Percentiles rank a stretch among this genome's conserved stretches.
Conservation (phyloP, 1,140 invertebrate species). For the Varroa destructor region DNA sequence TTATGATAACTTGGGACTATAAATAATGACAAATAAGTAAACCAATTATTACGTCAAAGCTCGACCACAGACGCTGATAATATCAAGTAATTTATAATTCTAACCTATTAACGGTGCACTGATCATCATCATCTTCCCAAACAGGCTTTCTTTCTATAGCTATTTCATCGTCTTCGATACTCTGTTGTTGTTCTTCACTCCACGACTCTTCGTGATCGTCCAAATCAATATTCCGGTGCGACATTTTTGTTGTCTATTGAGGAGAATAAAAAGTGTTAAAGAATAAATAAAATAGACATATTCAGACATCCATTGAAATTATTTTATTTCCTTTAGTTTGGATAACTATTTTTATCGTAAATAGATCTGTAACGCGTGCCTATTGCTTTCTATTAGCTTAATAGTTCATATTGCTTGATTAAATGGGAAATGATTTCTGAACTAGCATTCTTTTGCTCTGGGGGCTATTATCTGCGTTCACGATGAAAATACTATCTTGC, state of each 20-base stretch:
- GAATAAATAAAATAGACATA: too few species aligned
- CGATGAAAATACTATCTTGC: background rate
- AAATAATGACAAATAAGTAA: too few species aligned
- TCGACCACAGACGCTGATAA: too few species aligned
- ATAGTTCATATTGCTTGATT: too few species aligned
- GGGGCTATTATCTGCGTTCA: background rate
- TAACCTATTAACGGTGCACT: background rate
- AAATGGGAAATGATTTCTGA: background rate
- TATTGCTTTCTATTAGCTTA: too few species aligned
- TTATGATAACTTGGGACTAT: too few species aligned
- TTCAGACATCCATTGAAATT: too few species aligned
- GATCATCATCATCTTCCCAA: constrained; percentile 25
- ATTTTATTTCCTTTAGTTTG: too few species aligned
- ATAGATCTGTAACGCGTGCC: too few species aligned
- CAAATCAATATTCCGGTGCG: background rate
- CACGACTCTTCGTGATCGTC: background rate
- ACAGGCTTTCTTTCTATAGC: background rate
- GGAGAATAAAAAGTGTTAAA: too few species aligned
- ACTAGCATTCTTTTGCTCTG: background rate
- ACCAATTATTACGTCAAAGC: too few species aligned
- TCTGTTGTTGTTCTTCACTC: background rate
- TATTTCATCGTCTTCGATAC: background rate
- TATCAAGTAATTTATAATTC: background rate
- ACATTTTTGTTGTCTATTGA: background rate
- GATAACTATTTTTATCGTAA: too few species aligned